phyloP scores from a whole-genome alignment of 2,888 invertebrate species.

The Lottia scabra region DNA sequence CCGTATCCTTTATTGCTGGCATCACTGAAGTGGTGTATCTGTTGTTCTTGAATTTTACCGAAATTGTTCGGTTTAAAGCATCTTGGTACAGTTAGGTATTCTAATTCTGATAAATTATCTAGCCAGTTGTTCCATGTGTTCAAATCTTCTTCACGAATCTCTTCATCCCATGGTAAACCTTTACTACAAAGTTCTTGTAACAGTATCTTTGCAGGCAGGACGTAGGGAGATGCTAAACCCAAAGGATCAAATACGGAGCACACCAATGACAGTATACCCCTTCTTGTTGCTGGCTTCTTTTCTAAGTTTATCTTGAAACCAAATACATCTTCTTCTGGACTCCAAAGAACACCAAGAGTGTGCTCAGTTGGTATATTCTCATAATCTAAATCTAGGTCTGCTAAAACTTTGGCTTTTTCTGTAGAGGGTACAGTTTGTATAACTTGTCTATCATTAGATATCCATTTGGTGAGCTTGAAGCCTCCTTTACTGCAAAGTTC shows the following conservation, averaged over 20 bases:
- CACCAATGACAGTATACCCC: conserved; percentile 6
- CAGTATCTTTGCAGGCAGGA: conserved; percentile 10
- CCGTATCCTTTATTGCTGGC: not conserved
- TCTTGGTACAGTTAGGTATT: not conserved
- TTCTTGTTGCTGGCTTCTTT: conserved; percentile 9
- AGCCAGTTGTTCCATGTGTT: conserved; percentile 11
- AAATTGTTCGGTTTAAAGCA: not conserved
- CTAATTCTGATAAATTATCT: conserved; percentile 4
- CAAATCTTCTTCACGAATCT: not conserved
- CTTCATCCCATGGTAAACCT: conserved; percentile 6
- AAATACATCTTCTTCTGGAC: conserved; percentile 20
- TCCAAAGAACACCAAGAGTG: conserved; percentile 30
- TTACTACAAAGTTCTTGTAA: conserved; percentile 5
- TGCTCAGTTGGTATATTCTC: conserved; percentile 20
- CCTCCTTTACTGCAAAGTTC: conserved; percentile 17
- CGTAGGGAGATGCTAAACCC: conserved; percentile 11
- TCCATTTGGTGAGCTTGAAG: conserved; percentile 33
- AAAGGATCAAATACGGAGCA: conserved; percentile 12
- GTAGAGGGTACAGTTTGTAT: conserved; percentile 27
- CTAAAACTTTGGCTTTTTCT: conserved; percentile 22
- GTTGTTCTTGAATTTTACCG: not conserved
- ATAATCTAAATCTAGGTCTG: conserved; percentile 9
- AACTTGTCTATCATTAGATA: conserved; percentile 28
- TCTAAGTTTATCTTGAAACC: conserved; percentile 11
- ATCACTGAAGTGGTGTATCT: conserved; percentile 14